Evolutionary conservation across 1,140 invertebrate species (phyloP).

Genomic region (Orius insidiosus): DNA sequence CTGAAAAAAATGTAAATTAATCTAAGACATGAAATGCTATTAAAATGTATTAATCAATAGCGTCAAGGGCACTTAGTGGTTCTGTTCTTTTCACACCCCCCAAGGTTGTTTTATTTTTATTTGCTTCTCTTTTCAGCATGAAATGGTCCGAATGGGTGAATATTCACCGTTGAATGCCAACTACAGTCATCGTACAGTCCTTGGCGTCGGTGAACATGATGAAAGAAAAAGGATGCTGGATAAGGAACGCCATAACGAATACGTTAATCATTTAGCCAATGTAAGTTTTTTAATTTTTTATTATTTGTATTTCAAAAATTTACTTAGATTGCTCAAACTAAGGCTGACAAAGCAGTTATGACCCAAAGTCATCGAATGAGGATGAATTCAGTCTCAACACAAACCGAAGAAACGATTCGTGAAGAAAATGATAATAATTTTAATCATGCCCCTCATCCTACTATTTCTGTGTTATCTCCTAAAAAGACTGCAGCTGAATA

Average conservation of each 20-base stretch:
- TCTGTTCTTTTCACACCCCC: background rate
- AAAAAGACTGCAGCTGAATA: background rate
- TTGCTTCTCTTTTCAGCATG: slow-evolving; percentile 8
- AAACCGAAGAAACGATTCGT: background rate
- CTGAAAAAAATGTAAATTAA: background rate
- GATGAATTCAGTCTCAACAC: slow-evolving; percentile 2
- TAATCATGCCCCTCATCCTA: too few relatives aligned
- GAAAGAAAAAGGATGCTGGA: slow-evolving; percentile 2
- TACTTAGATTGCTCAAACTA: slow-evolving; percentile 1
- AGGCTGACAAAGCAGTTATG: slow-evolving; percentile 8
- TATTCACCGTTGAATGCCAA: slow-evolving; percentile 11
- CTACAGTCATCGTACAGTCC: slow-evolving; percentile 1
- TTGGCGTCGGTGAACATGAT: slow-evolving; percentile 7
- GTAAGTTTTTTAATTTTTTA: background rate
- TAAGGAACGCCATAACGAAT: slow-evolving; percentile 5
- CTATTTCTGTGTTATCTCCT: too few relatives aligned
- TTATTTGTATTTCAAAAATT: background rate
- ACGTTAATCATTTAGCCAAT: background rate
- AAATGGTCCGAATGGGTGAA: slow-evolving; percentile 12
- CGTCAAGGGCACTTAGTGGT: too few relatives aligned
- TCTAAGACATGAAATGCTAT: background rate
- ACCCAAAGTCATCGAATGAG: too few relatives aligned
- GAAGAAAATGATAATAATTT: too few relatives aligned
- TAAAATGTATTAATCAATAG: too few relatives aligned
- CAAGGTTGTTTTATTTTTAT: background rate